Conservation (phyloP, 2,113 vertebrate genomes). For the Baryphthengus martii region DNA sequence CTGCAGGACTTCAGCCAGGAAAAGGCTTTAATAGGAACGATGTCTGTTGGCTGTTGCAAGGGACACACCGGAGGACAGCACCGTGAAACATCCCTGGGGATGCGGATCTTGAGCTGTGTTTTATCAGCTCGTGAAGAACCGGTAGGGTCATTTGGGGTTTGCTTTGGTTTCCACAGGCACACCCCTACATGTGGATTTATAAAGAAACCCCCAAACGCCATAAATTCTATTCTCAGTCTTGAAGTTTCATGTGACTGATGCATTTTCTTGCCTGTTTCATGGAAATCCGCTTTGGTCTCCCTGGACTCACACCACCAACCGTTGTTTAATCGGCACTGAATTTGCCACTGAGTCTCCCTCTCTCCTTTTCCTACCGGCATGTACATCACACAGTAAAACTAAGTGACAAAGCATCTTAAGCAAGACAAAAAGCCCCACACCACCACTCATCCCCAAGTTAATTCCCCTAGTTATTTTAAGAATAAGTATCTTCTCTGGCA, state of each 20-base stretch:
- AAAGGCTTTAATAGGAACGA: not conserved
- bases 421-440: not conserved
- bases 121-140: not conserved
- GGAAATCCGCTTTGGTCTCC: not conserved
- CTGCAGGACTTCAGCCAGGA: not conserved
- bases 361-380: not conserved
- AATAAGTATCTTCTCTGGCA: not conserved
- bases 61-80: not conserved
- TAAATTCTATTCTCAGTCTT: not conserved
- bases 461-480: not conserved
- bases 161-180: not conserved
- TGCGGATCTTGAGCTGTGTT: not conserved
- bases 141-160: rapidly evolving
- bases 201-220: not conserved
- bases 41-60: not conserved
- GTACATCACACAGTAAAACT: not conserved
- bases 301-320: not conserved
- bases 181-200: not conserved
- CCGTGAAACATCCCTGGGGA: not conserved
- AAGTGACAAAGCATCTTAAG: not conserved
- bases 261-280: not conserved
- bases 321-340: not conserved
- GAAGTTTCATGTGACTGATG: not conserved
- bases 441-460: not conserved
- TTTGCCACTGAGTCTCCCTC: not conserved